Evolutionary conservation across 1,140 invertebrate genomes (phyloP).

Genomic region (Grapholita molesta): DNA sequence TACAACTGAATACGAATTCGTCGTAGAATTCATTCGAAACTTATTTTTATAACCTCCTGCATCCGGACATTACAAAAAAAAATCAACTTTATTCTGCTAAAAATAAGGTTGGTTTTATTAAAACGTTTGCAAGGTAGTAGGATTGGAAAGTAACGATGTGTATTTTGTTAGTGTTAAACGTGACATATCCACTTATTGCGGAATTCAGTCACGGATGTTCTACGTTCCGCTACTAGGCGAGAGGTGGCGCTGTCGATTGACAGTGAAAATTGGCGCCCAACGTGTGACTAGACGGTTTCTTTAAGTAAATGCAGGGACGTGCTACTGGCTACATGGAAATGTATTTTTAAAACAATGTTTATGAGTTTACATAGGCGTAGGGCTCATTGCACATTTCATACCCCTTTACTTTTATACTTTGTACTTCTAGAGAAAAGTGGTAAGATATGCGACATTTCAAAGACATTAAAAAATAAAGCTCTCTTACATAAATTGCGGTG

Average conservation of each 20-base stretch:
- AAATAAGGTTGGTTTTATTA: background rate
- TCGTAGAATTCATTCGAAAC: no score
- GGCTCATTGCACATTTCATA: no score
- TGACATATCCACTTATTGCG: slow-evolving; percentile 49
- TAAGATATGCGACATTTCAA: no score
- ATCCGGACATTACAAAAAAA: background rate
- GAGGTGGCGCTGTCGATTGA: slow-evolving; percentile 63
- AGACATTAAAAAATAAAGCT: no score
- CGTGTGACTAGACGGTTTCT: slow-evolving; percentile 32
- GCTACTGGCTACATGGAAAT: background rate
- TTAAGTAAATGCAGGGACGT: background rate
- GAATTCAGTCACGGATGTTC: slow-evolving; percentile 62
- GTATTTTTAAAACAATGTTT: background rate
- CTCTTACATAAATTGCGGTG: no score
- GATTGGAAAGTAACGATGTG: background rate
- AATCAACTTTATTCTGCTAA: background rate
- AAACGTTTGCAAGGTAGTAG: background rate
- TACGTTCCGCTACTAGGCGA: slow-evolving; percentile 34
- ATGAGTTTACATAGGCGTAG: background rate
- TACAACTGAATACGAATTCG: slow-evolving; percentile 10
- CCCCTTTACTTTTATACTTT: no score
- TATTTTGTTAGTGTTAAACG: slow-evolving; percentile 43
- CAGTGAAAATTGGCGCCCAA: slow-evolving; percentile 58
- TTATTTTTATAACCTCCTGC: background rate
- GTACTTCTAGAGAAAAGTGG: no score